phyloP scores from a whole-genome alignment of 2,113 vertebrate species.

The Trichomycterus rosablanca region DNA sequence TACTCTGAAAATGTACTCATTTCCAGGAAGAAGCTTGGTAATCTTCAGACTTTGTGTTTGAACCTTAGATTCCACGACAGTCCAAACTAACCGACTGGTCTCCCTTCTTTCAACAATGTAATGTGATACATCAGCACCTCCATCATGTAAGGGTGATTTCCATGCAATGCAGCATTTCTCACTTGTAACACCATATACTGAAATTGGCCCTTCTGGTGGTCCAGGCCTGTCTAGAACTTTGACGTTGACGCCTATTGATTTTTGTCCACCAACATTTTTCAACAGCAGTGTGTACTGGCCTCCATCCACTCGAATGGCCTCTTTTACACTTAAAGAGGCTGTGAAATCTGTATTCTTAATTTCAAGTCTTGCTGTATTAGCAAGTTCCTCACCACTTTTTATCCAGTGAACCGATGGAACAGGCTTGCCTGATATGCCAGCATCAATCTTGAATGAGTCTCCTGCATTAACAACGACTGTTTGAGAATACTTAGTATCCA shows the following conservation, averaged over 20 bases:
- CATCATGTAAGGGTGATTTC: slow-evolving; percentile 91
- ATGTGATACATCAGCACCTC: slow-evolving; percentile 89
- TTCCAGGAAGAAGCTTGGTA: slow-evolving; percentile 91
- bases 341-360: slow-evolving; percentile 87
- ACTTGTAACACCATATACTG: slow-evolving; percentile 80
- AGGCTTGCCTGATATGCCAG: slow-evolving; percentile 83
- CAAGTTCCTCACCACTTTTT: slow-evolving; percentile 77
- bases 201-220: slow-evolving; percentile 86
- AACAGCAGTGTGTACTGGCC: slow-evolving; percentile 85
- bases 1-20: slow-evolving; percentile 95
- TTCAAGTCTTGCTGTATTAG: slow-evolving; percentile 82
- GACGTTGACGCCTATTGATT: slow-evolving; percentile 78
- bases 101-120: slow-evolving; percentile 93
- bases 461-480: slow-evolving; percentile 83
- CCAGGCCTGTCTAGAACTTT: slow-evolving; percentile 96
- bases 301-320: slow-evolving; percentile 85
- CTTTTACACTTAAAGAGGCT: slow-evolving; percentile 82
- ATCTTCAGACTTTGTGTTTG: slow-evolving; percentile 88
- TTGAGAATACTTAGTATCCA: slow-evolving; percentile 90
- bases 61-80: slow-evolving; percentile 84
- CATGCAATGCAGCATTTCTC: slow-evolving; percentile 91
- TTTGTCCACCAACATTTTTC: slow-evolving; percentile 94
- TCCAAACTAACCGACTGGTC: slow-evolving; percentile 96
- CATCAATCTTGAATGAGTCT: slow-evolving; percentile 89
- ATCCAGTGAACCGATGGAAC: slow-evolving; percentile 85